Evolutionary conservation across 1,140 invertebrate species (phyloP).

Genomic region (Heliconius congener): DNA sequence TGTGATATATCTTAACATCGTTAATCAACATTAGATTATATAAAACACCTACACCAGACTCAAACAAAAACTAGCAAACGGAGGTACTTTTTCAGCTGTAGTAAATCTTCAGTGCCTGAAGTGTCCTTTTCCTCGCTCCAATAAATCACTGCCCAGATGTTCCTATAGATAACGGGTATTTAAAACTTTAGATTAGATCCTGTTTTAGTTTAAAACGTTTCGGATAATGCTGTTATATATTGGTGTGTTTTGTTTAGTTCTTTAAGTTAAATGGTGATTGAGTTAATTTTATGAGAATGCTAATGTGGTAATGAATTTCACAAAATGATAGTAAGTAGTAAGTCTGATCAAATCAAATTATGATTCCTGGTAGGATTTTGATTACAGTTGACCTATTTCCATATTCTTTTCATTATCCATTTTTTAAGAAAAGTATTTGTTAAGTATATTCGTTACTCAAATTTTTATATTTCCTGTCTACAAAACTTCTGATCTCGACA

Average conservation of each 20-base stretch:
- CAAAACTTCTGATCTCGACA: no score
- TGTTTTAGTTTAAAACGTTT: constrained; percentile 19
- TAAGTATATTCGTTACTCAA: no score
- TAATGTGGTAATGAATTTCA: no score
- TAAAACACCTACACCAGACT: neutral
- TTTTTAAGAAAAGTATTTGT: no score
- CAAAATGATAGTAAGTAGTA: neutral
- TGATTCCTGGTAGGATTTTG: no score
- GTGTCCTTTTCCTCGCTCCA: constrained; percentile 46
- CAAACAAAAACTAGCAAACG: neutral
- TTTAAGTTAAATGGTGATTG: neutral
- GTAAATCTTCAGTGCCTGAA: constrained; percentile 62
- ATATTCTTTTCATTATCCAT: no score
- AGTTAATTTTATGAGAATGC: neutral
- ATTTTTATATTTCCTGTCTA: no score
- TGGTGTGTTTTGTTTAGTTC: neutral
- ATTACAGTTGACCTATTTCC: no score
- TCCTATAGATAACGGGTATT: constrained; percentile 50
- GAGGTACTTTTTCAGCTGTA: constrained; percentile 31
- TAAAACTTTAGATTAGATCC: constrained; percentile 53
- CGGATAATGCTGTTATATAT: constrained; percentile 7
- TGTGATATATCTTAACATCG: no score
- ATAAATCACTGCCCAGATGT: constrained; percentile 62
- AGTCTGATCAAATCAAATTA: neutral
- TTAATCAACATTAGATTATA: neutral